These are phyloP conservation scores for Ectemnius continuus DNA, from an alignment of 2,888 invertebrate genomes.

Conservation along the genomic window DNA sequence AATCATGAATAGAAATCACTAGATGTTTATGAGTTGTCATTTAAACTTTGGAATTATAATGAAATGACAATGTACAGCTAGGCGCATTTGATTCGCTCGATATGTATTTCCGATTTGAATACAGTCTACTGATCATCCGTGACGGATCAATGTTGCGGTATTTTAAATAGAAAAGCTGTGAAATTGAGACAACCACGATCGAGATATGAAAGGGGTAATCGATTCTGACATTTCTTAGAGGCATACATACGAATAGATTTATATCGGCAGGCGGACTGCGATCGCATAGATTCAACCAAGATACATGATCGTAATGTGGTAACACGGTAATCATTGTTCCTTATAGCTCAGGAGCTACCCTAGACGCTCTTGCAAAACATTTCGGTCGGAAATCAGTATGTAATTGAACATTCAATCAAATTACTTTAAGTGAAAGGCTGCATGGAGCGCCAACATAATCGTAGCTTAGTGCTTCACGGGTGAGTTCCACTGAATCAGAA, in stretches of 20 bases:
- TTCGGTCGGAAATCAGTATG: too few species aligned
- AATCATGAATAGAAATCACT: too few species aligned
- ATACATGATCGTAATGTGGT: constrained; percentile 2
- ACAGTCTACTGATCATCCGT: constrained; percentile 7
- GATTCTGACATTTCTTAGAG: not conserved
- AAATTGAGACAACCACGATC: constrained; percentile 9
- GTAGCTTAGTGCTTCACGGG: too few species aligned
- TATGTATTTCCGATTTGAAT: constrained; percentile 27
- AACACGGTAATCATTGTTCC: not conserved
- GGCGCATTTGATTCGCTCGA: too few species aligned
- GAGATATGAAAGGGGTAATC: not conserved
- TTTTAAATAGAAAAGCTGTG: constrained; percentile 24
- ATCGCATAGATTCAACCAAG: not conserved
- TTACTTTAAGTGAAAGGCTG: too few species aligned
- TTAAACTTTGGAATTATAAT: too few species aligned
- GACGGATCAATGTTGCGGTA: constrained; percentile 19
- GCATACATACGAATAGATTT: not conserved
- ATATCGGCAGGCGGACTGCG: not conserved
- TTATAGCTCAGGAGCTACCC: not conserved
- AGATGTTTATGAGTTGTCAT: too few species aligned
- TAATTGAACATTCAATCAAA: too few species aligned
- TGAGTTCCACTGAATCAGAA: too few species aligned
- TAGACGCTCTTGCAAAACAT: too few species aligned
- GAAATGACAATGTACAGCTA: too few species aligned
- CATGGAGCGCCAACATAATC: too few species aligned